These are phyloP conservation scores for Drosophila anomalata DNA, from an alignment of 2,888 invertebrate genomes.

Conservation along the genomic window DNA sequence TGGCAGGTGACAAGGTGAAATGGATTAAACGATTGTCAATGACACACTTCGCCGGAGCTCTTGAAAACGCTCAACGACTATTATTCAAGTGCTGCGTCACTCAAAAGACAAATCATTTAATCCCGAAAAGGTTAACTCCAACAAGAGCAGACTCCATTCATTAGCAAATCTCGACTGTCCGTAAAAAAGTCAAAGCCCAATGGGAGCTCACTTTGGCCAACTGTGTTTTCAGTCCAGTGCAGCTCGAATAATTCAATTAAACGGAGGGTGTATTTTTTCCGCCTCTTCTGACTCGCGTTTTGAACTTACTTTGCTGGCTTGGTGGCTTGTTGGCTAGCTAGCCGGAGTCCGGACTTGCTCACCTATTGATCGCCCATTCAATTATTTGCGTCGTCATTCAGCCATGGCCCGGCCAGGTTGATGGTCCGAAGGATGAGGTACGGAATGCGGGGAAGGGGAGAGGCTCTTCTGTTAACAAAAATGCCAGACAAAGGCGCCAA, in stretches of 20 bases:
- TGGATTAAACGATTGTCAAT: slow-evolving; percentile 23
- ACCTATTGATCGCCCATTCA: slow-evolving; percentile 74
- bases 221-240: slow-evolving; percentile 44
- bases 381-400: slow-evolving; percentile 70
- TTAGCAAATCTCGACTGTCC: slow-evolving; percentile 23
- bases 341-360: slow-evolving; percentile 52
- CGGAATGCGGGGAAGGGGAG: slow-evolving; percentile 2
- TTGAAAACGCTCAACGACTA: not conserved
- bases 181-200: not conserved
- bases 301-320: slow-evolving; percentile 27
- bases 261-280: slow-evolving; percentile 33
- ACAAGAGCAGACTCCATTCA: slow-evolving; percentile 30
- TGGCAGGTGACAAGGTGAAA: slow-evolving; percentile 27
- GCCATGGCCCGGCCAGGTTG: slow-evolving; percentile 15
- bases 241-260: slow-evolving; percentile 66
- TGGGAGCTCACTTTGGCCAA: slow-evolving; percentile 9
- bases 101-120: slow-evolving; percentile 12
- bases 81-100: not conserved
- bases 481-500: slow-evolving; percentile 63
- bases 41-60: not conserved
- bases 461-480: slow-evolving; percentile 39
- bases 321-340: not conserved
- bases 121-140: not conserved
- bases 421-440: not conserved
- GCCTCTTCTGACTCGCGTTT: slow-evolving; percentile 26